Base-by-base conservation (phyloP, 35 echinoderm and acorn worm species). In the Amphiura filiformis region DNA sequence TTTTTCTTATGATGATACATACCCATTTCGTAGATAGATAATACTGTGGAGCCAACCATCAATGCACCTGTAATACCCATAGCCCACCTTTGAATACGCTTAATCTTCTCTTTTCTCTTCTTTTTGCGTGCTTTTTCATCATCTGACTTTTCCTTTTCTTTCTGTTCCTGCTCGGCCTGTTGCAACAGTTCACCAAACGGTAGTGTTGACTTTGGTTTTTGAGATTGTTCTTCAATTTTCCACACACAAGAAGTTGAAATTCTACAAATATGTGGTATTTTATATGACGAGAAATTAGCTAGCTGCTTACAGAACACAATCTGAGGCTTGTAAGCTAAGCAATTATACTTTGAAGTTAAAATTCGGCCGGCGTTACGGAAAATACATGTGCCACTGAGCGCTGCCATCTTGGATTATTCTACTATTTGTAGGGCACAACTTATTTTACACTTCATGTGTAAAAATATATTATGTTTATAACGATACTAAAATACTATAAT, bases 101-200 rank as follows among this genome's bases (percentile, higher is more conserved):
- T 88, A 65, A 94, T 82, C 34, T 85, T 86, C 77, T 70, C 65
- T 77, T 94, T 94, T 47, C 88, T 84, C 82, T 90, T 75, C 39
- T 87, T 87, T 82, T 93, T 93, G 23, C 81, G 89, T 14, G 80
- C 65, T 78, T 86, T 88, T 38, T 94, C 93, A 47, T 94, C 93
- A 81, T 90, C 61, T 76, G 79, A 83, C 34, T 78, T 77, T 35
- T 65, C 79, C 77, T 90, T 94, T 11, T 76, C 82, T 57, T 90
- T 94, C 14, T 94, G 87, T 40, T 94, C 93, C 14, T 94, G 87
- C 37, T 94, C 93, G 30, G 93, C 93, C 77, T 87, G 77, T 49
- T 84, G 87, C 41, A 94, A 32, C 31, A 93, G 47, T 64, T 41
- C 87, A 76, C 87, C 78, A 1, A 93, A 34, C 56, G 56, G 39